Evolutionary conservation across 2,113 vertebrate genomes (phyloP), one percentile per base, ranked within the genome.

Genomic region (Pachypanchax playfairii): DNA sequence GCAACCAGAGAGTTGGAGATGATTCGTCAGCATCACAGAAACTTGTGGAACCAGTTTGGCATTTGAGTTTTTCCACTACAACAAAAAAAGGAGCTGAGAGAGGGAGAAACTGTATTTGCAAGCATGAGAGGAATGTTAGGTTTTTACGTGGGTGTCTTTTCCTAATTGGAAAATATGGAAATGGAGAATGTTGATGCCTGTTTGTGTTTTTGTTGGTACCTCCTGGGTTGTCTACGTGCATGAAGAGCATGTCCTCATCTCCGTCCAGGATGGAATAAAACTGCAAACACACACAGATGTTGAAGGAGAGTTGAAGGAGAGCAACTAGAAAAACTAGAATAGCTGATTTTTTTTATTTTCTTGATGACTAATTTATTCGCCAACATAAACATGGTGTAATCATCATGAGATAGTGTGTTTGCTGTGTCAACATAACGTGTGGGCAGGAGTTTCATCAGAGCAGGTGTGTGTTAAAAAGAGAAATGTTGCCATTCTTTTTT

Each of bases 191-290:
- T 29, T 26, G 26, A 10, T 33, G 6, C 13, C 1, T 8, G 43
- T 36, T 26, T 33, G 22, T 29, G 17, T 21, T 11, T 28, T 3
- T 50, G 31, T 35, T 5, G 11, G 59, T 80, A 93, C 93, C 92
- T 91, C 91, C 93, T 0, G 91, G 91, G 52, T 92, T 92, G 83
- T 93, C 93, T 75, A 93, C 92, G 15, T 93, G 93, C 85, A 93
- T 88, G 73, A 93, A 93, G 73, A 93, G 91, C 92, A 93, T 93
- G 20, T 93, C 92, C 67, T 87, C 89, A 42, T 93, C 93, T 6
- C 91, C 92, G 24, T 92, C 91, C 77, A 93, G 73, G 57, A 93
- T 91, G 5, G 92, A 93, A 84, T 93, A 93, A 85, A 93, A 93
- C 93, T 93, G 82, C 20, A 82, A 48, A 70, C 43, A 52, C 50